Evolutionary conservation across 2,888 invertebrate genomes (phyloP), one percentile per base, ranked within the genome.

Genomic region (Orchesellides sinensis): DNA sequence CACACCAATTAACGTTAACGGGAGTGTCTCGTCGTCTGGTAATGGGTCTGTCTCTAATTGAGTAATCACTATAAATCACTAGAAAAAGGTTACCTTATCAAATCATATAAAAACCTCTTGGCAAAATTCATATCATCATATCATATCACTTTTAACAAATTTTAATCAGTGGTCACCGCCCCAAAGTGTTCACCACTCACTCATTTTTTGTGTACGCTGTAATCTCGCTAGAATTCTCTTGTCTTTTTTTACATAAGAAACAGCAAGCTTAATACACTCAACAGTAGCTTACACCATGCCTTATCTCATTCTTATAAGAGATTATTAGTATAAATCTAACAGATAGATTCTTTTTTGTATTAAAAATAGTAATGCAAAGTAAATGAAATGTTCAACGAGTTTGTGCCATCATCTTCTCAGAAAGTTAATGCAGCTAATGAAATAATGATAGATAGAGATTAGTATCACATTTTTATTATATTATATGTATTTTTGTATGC

Each of bases 11-110:
- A 86, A 84, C 70, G 86, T 85, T 12, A 87, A 87, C 56, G 87
- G 87, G 21, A 86, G 84, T 75, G 86, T 87, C 54, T 86, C 97
- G 27, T 97, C 97, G 29, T 61, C 45, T 47, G 54, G 54, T 8
- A 54, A 54, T 59, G 63, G 65, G 47, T 54, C 80, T 6, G 14
- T 66, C 59, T 66, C 81, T 69, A 68, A 69, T 69, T 25, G 61
- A 63, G 65, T 70, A 59, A 78, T 61, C n/a, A n/a, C n/a, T n/a
- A 35, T 35, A 19, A 35, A 40, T 19, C 23, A 4, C 23, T 5
- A 49, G 6, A 35, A 8, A 17, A 12, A 65, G n/a, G 2, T 40
- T 27, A 40, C 21, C 40, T 25, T 25, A 63, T 6, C 45, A 21
- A 6, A 45, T 40, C 32, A n/a, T 23, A 59, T 40, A 23, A 59